Percentiles rank a stretch among this genome's conserved stretches.
phyloP scores from a whole-genome alignment of 2,888 invertebrate genomes.

The Limenitis camilla region DNA sequence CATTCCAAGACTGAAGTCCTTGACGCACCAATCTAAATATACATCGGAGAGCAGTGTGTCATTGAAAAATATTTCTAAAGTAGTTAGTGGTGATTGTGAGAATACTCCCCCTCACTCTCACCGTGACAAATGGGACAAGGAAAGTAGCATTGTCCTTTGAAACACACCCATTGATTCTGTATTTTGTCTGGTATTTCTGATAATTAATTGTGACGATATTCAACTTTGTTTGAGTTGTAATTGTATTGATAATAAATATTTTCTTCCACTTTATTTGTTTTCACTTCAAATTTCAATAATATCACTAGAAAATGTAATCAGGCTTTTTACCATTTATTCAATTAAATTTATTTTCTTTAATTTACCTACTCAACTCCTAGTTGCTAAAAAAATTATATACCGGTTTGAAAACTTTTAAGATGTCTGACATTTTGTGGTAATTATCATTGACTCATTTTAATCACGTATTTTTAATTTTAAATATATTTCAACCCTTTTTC shows the following conservation, averaged over 20 bases:
- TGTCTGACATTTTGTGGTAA: no score
- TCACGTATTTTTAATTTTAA: no score
- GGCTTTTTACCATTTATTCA: no score
- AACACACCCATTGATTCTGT: not conserved
- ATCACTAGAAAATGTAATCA: not conserved
- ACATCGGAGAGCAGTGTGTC: conserved; percentile 49
- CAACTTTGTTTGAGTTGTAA: conserved; percentile 12
- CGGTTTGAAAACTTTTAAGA: no score
- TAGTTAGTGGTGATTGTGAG: conserved; percentile 59
- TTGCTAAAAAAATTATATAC: no score
- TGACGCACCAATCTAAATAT: conserved; percentile 44
- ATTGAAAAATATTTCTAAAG: conserved; percentile 52
- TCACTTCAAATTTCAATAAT: not conserved
- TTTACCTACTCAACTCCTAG: no score
- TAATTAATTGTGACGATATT: conserved; percentile 9
- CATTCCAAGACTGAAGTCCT: conserved; percentile 61
- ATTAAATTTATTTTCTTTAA: no score
- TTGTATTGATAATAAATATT: conserved; percentile 14
- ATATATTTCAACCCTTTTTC: no score
- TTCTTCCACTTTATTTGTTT: not conserved
- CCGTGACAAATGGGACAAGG: conserved; percentile 68
- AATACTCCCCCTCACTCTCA: conserved; percentile 69
- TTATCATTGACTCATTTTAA: no score
- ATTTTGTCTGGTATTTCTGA: not conserved
- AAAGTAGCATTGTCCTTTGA: conserved; percentile 63